Base-by-base conservation (phyloP, 2,113 vertebrate genomes). In the Amblyornis subalaris region DNA sequence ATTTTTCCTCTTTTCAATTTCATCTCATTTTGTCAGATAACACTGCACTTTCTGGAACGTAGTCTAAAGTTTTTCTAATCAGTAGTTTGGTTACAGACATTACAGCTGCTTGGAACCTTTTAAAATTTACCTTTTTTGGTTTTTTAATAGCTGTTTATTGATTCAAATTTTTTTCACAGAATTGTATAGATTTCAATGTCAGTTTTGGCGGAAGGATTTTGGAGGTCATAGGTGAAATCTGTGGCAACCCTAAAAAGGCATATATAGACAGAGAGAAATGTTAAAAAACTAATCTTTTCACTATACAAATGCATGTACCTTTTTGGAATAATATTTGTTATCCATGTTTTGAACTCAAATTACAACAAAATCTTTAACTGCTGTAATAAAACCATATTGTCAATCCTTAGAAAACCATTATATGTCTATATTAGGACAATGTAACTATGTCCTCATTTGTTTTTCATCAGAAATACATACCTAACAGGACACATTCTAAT, bases 221-320 rank as follows among this genome's bases (percentile, higher is more conserved):
- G 55, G n/a, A 67, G 11, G 26, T 85, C 31, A 24, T 13, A 8
- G 14, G 22, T 69, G 5, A 78, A 82, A 81, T 22, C 20, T 53
- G 5, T 75, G 12, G 14, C 33, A 79, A 35, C 1, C 31, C 12
- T 44, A 60, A 50, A 83, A 71, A 76, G 15, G 11, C 1, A 54
- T 47, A n/a, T 35, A 35, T 21, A 60, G 33, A 15, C 9, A 79
- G 45, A 48, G 6, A 82, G 9, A 83, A 83, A 70, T 33, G 70
- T 31, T 31, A 64, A 8, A 57, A 72, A 92, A 47, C 1, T 16
- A 48, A 54, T 57, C 4, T 35, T 81, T 94, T 70, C 23, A 29
- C 13, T 67, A 38, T n/a, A 42, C 0, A 67, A 89, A 67, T 55
- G 3, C 0, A 24, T 1, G 0, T 36, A 55, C 3, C 2, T 60